A percentile compares a stretch with the other conserved stretches of the same genome.
phyloP scores from a whole-genome alignment of 2,797 vertebrate genomes.

The Anisognathus igniventris region DNA sequence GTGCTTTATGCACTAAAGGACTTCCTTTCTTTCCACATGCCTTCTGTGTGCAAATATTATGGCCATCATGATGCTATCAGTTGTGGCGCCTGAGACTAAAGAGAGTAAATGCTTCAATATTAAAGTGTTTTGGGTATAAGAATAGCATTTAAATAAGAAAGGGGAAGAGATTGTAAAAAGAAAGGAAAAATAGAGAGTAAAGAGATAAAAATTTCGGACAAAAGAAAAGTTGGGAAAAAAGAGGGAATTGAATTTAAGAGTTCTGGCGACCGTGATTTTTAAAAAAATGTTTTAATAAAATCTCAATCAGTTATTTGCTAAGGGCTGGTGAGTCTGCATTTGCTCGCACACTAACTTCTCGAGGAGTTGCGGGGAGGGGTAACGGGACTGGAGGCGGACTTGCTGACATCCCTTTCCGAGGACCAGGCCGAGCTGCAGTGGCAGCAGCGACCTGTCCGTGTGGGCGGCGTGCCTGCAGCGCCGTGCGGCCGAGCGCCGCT shows the following conservation, averaged over 20 bases:
- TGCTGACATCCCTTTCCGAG: neutral
- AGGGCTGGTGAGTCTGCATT: neutral
- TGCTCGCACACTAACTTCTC: neutral
- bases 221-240: neutral
- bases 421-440: no score
- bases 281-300: neutral
- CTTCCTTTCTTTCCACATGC: neutral
- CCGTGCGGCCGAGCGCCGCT: no score
- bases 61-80: neutral
- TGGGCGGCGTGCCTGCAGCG: fast-evolving
- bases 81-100: neutral
- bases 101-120: neutral
- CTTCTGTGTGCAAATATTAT: neutral
- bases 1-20: neutral
- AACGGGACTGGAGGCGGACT: neutral
- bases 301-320: neutral
- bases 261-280: neutral
- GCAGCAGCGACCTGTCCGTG: neutral
- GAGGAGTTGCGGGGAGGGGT: fast-evolving
- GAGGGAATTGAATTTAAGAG: neutral
- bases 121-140: neutral
- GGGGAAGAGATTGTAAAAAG: neutral
- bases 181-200: neutral
- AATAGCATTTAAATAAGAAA: neutral
- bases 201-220: no score